Evolutionary conservation across 1,140 invertebrate species (phyloP).

Genomic region (Meloidogyne floridensis): DNA sequence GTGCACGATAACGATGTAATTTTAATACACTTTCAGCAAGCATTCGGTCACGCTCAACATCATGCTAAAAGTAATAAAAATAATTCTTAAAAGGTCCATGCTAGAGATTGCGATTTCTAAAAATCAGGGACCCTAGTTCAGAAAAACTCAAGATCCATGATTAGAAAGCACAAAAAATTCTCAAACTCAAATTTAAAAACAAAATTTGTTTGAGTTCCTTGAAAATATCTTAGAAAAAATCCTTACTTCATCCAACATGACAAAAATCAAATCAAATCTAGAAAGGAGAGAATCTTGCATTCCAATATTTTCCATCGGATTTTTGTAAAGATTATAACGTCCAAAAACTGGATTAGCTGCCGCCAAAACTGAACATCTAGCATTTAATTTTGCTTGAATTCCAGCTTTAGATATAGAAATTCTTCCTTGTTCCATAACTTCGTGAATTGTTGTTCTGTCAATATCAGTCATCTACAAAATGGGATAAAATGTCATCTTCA

Average conservation of each 20-base stretch:
- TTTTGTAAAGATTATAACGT: constrained; percentile 95
- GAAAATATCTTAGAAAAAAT: constrained; percentile 11
- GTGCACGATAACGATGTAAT: constrained; percentile 86
- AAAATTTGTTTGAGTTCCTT: no score
- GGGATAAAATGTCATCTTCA: neutral
- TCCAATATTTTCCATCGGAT: constrained; percentile 99
- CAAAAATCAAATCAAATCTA: constrained; percentile 97
- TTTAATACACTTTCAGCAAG: constrained; percentile 95
- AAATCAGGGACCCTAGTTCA: no score
- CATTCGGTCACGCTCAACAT: constrained; percentile 83
- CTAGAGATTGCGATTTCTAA: no score
- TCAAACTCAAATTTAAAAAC: no score
- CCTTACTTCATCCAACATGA: constrained; percentile 82
- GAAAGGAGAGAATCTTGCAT: constrained; percentile 95
- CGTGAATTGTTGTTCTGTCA: constrained; percentile 96
- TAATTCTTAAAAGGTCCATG: no score
- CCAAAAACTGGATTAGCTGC: constrained; percentile 99
- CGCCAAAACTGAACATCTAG: constrained; percentile 92
- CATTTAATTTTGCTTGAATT: constrained; percentile 95
- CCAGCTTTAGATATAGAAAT: constrained; percentile 98
- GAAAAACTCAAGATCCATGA: no score
- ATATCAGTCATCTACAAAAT: constrained; percentile 87
- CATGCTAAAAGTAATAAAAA: constrained; percentile 67
- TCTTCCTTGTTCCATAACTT: constrained; percentile 79
- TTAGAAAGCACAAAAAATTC: no score